Conservation (phyloP, 2,113 vertebrate genomes). For the Xenopus tropicalis region UCB_Xtro_10.0 CM004443.2:123912501-123913000, state of each 20-base stretch:
- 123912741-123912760: slow-evolving; percentile 9
- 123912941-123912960: slow-evolving; percentile 37
- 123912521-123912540: slow-evolving; percentile 7
- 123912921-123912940: not conserved
- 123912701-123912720: not conserved
- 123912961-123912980: slow-evolving; percentile 1
- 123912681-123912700: slow-evolving; percentile 4
- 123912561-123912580: not conserved
- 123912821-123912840: not conserved
- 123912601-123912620: not conserved
- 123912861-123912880: slow-evolving; percentile 2
- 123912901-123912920: slow-evolving; percentile 31
- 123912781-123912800: slow-evolving; percentile 8
- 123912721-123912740: slow-evolving; percentile 4
- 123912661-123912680: slow-evolving; percentile 19
- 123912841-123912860: slow-evolving; percentile 6
- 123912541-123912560: slow-evolving; percentile 5
- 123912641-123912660: not conserved
- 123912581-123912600: not conserved
- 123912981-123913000: slow-evolving; percentile 3
- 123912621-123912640: slow-evolving; percentile 3
- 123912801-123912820: slow-evolving; percentile 20
- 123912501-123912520: too few species aligned
- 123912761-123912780: slow-evolving; percentile 6
- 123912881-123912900: slow-evolving; percentile 31